A percentile compares a stretch with the other conserved stretches of the same genome.
phyloP scores from a whole-genome alignment of 2,113 vertebrate species.

The Acrocephalus kingi region DNA sequence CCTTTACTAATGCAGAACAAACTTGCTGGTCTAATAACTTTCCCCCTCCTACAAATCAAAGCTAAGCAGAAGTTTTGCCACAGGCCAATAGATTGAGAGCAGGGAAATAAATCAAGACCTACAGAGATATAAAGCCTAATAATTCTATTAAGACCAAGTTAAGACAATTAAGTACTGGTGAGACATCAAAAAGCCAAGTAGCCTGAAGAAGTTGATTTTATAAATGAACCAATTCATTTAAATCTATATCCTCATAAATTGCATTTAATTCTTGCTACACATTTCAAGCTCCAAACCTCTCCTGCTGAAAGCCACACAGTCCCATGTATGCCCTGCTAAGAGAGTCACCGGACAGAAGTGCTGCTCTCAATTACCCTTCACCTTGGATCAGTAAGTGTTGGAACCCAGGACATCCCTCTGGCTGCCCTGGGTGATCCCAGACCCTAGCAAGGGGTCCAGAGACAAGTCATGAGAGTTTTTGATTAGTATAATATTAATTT shows the following conservation, averaged over 20 bases:
- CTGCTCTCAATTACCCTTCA: background rate
- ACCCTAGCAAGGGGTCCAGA: too few relatives aligned
- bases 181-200: slow-evolving; percentile 36
- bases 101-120: slow-evolving; percentile 39
- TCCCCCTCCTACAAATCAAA: background rate
- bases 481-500: too few relatives aligned
- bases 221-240: slow-evolving; percentile 13
- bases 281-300: background rate
- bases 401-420: too few relatives aligned
- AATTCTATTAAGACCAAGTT: slow-evolving; percentile 44
- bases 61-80: slow-evolving; percentile 14
- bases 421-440: too few relatives aligned
- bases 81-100: background rate
- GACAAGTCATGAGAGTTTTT: too few relatives aligned
- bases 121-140: slow-evolving; percentile 42
- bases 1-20: background rate
- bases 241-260: background rate
- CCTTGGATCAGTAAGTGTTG: background rate
- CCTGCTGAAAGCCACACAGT: background rate
- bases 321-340: background rate
- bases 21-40: background rate
- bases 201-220: slow-evolving; percentile 47
- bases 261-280: background rate
- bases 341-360: background rate
- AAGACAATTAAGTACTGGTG: slow-evolving; percentile 47